A percentile compares a stretch with the other conserved stretches of the same genome.
phyloP scores from a whole-genome alignment of 2,113 vertebrate species.

The Equus przewalskii region DNA sequence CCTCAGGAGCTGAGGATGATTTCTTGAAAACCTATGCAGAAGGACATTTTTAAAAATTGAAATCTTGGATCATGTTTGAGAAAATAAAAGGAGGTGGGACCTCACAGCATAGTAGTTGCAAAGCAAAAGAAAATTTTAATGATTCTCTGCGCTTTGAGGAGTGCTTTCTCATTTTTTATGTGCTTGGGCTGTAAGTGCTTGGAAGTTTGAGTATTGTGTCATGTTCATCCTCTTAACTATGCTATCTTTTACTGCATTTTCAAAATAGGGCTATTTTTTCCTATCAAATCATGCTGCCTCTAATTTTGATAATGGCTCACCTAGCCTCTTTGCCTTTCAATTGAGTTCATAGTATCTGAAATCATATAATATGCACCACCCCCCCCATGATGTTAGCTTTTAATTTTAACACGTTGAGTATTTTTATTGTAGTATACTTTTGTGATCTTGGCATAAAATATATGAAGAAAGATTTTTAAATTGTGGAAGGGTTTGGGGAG shows the following conservation, averaged over 20 bases:
- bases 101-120: slow-evolving; percentile 38
- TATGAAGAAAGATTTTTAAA: slow-evolving; percentile 52
- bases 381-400: slow-evolving; percentile 22
- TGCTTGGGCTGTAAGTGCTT: slow-evolving; percentile 60
- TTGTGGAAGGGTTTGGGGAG: not conserved
- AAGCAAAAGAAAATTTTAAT: slow-evolving; percentile 21
- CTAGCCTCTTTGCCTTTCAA: slow-evolving; percentile 45
- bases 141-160: slow-evolving; percentile 11
- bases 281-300: slow-evolving; percentile 23
- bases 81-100: slow-evolving; percentile 56
- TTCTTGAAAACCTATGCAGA: slow-evolving; percentile 56
- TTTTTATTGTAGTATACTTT: slow-evolving; percentile 51
- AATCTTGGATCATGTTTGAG: slow-evolving; percentile 36
- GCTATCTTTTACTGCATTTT: slow-evolving; percentile 59
- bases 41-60: slow-evolving; percentile 24
- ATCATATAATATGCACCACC: not conserved
- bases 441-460: slow-evolving; percentile 45
- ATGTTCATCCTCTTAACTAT: slow-evolving; percentile 36
- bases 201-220: slow-evolving; percentile 26
- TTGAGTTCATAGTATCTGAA: slow-evolving; percentile 41
- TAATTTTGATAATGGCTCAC: slow-evolving; percentile 54
- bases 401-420: slow-evolving; percentile 24
- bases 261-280: slow-evolving; percentile 8
- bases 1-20: slow-evolving; percentile 35
- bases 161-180: slow-evolving; percentile 57